Percentiles rank a stretch among this genome's conserved stretches.
Evolutionary conservation across 2,888 invertebrate genomes (phyloP).

Genomic region (Zootermopsis nevadensis): DNA sequence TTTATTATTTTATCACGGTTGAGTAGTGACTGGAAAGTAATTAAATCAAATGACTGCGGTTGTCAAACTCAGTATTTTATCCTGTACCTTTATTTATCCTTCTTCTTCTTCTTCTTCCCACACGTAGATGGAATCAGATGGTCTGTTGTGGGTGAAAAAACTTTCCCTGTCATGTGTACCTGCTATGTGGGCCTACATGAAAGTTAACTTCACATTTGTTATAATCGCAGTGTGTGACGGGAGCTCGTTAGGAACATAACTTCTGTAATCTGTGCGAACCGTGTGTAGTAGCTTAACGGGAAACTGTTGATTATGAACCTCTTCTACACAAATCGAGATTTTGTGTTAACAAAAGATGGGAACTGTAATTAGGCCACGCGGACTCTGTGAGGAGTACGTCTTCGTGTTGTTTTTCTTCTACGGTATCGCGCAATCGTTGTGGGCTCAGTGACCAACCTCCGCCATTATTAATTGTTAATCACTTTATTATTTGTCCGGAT

Average conservation of each 20-base stretch:
- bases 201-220: slow-evolving; percentile 18
- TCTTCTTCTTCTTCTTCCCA: not conserved
- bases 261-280: not conserved
- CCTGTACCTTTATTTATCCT: no score
- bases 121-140: not conserved
- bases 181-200: slow-evolving; percentile 6
- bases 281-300: not conserved
- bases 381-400: not conserved
- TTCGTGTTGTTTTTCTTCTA: no score
- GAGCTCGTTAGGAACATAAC: not conserved
- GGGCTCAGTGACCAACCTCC: no score
- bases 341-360: not conserved
- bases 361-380: not conserved
- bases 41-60: no score
- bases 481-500: no score
- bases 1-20: no score
- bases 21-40: no score
- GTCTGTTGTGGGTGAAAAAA: slow-evolving; percentile 15
- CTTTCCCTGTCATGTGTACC: slow-evolving; percentile 17
- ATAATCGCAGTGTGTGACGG: not conserved
- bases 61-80: no score
- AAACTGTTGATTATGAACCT: not conserved
- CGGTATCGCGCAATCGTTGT: no score
- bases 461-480: no score
- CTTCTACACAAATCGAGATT: not conserved